Evolutionary conservation across 2,797 vertebrate species (phyloP).

Genomic region (Dicrostonyx torquatus): DNA sequence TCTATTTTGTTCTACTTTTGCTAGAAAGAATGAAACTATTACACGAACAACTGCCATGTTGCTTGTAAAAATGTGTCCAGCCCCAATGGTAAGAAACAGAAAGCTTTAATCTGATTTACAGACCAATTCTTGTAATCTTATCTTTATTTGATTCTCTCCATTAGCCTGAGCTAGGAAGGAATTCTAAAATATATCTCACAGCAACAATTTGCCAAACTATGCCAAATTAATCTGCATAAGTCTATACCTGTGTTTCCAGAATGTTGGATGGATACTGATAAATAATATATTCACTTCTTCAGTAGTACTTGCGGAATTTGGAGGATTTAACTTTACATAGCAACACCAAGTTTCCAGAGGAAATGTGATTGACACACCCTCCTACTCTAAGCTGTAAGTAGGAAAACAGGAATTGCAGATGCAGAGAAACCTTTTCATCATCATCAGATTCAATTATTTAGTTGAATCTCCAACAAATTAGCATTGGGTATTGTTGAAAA

Average conservation of each 20-base stretch:
- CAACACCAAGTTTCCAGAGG: conserved; percentile 63
- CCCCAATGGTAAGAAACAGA: conserved; percentile 81
- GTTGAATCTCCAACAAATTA: conserved; percentile 69
- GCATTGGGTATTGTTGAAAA: conserved; percentile 78
- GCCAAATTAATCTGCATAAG: conserved; percentile 86
- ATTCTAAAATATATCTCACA: conserved; percentile 85
- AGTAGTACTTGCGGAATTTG: conserved; percentile 76
- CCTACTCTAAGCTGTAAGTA: conserved; percentile 76
- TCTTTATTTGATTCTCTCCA: conserved; percentile 88
- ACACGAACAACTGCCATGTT: conserved; percentile 81
- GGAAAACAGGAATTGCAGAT: conserved; percentile 71
- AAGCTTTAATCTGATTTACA: conserved; percentile 86
- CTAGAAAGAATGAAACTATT: conserved; percentile 85
- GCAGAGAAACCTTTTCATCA: conserved; percentile 75
- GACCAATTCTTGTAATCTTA: conserved; percentile 87
- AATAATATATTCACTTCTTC: conserved; percentile 66
- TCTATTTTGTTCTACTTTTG: conserved; percentile 82
- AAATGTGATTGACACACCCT: conserved; percentile 62
- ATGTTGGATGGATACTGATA: conserved; percentile 61
- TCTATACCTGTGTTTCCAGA: conserved; percentile 82
- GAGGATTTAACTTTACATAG: conserved; percentile 56
- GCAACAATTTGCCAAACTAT: conserved; percentile 82
- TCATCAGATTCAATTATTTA: conserved; percentile 75
- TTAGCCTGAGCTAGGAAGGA: conserved; percentile 86
- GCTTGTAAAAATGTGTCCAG: conserved; percentile 82